Evolutionary conservation across 2,888 invertebrate species (phyloP).

Genomic region (Dolomedes plantarius): DNA sequence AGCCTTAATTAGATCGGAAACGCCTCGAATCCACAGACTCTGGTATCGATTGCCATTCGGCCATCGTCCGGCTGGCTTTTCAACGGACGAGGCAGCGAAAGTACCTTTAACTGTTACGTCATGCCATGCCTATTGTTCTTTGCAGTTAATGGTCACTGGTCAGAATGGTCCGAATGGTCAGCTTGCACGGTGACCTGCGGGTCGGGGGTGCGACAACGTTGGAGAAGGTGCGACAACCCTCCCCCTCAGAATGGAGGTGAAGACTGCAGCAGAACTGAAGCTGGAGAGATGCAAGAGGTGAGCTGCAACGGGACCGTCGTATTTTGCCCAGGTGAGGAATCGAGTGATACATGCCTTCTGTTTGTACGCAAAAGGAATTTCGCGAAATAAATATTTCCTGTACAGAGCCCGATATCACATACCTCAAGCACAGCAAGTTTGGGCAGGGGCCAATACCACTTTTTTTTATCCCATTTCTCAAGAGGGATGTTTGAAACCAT

Average conservation of each 20-base stretch:
- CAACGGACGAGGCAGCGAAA: no score
- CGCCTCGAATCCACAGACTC: no score
- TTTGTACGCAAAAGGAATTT: background rate
- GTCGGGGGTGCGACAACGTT: conserved; percentile 1
- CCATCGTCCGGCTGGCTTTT: no score
- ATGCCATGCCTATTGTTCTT: no score
- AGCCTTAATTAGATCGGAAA: no score
- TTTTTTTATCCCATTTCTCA: no score
- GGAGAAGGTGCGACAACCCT: conserved; percentile 34
- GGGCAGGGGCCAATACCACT: no score
- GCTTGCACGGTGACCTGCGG: conserved; percentile 45
- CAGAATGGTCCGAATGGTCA: conserved; percentile 42
- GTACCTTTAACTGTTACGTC: no score
- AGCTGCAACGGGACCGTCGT: background rate
- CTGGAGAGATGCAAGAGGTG: conserved; percentile 21
- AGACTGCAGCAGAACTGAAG: conserved; percentile 21
- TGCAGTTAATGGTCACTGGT: conserved; percentile 58
- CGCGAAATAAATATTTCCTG: background rate
- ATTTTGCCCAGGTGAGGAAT: conserved; percentile 41
- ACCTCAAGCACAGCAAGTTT: background rate
- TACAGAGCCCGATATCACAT: background rate
- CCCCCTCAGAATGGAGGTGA: conserved; percentile 29
- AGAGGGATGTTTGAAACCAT: no score
- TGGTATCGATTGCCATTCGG: no score
- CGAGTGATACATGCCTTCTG: background rate